phyloP scores from a whole-genome alignment of 2,113 vertebrate species.

The Phrynosoma blainvillii region DNA sequence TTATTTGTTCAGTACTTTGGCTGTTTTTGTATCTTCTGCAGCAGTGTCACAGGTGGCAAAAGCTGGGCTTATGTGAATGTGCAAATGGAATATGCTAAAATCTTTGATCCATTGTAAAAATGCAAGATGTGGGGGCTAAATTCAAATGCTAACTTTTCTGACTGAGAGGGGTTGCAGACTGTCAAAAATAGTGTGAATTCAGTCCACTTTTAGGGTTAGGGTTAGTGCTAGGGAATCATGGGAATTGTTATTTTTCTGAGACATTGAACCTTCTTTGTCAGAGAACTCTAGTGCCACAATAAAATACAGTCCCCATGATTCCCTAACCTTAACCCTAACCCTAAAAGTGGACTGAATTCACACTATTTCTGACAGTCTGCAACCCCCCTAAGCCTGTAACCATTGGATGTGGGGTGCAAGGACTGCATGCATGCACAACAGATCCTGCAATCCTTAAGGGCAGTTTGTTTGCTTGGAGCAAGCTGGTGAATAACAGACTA shows the following conservation, averaged over 20 bases:
- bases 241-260: too few species aligned
- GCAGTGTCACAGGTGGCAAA: background rate
- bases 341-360: too few species aligned
- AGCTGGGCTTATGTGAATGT: background rate
- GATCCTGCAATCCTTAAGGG: background rate
- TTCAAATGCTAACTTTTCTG: background rate
- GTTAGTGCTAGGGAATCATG: too few species aligned
- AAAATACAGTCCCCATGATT: too few species aligned
- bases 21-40: background rate
- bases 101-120: background rate
- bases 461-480: background rate
- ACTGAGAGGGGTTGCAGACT: too few species aligned
- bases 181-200: too few species aligned
- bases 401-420: background rate
- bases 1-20: background rate
- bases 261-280: too few species aligned
- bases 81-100: background rate
- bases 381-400: too few species aligned
- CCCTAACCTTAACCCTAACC: too few species aligned
- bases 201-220: too few species aligned
- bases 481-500: background rate
- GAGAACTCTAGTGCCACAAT: too few species aligned
- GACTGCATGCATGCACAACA: background rate
- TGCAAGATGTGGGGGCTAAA: background rate
- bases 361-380: too few species aligned